phyloP scores from a whole-genome alignment of 2,113 vertebrate genomes.

The Prionailurus bengalensis region DNA sequence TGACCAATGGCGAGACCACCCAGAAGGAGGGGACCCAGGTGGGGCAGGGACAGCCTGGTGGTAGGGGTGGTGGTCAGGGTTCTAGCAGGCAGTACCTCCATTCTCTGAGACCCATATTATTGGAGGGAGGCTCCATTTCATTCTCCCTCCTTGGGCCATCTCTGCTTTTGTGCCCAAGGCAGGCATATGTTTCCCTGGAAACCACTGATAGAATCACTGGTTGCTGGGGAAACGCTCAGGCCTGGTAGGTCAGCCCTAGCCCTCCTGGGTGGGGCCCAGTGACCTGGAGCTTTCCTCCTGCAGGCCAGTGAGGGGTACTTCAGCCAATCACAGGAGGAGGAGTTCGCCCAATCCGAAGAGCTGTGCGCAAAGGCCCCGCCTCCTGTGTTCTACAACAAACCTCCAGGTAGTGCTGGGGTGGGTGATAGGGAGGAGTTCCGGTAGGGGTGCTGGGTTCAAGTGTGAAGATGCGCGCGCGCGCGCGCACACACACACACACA shows the following conservation, averaged over 20 bases:
- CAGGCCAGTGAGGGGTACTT: conserved; percentile 98
- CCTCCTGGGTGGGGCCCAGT: conserved; percentile 38
- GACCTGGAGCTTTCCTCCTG: conserved; percentile 40
- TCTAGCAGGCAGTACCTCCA: not conserved
- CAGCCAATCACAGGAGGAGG: conserved; percentile 98
- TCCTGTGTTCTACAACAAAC: conserved; percentile 97
- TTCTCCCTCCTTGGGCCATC: not conserved
- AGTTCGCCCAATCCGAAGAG: conserved; percentile 94
- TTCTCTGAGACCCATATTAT: conserved; percentile 14
- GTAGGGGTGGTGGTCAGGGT: not conserved
- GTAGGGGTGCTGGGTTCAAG: not conserved
- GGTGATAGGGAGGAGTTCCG: not conserved
- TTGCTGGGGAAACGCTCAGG: conserved; percentile 63
- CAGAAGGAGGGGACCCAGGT: conserved; percentile 96
- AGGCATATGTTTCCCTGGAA: conserved; percentile 68
- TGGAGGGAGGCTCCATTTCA: not conserved
- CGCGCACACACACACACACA: too few relatives aligned
- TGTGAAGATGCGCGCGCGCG: not conserved
- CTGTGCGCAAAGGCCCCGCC: conserved; percentile 94
- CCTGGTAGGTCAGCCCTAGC: conserved; percentile 56
- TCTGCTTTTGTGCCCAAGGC: conserved; percentile 57
- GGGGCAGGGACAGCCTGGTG: not conserved
- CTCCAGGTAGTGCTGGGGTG: conserved; percentile 91
- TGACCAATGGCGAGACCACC: conserved; percentile 96
- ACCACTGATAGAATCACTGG: conserved; percentile 58